Percentiles rank a stretch among this genome's conserved stretches.
These are phyloP conservation scores for Lampropteryx suffumata DNA, from an alignment of 2,888 invertebrate species.

Conservation along the genomic window DNA sequence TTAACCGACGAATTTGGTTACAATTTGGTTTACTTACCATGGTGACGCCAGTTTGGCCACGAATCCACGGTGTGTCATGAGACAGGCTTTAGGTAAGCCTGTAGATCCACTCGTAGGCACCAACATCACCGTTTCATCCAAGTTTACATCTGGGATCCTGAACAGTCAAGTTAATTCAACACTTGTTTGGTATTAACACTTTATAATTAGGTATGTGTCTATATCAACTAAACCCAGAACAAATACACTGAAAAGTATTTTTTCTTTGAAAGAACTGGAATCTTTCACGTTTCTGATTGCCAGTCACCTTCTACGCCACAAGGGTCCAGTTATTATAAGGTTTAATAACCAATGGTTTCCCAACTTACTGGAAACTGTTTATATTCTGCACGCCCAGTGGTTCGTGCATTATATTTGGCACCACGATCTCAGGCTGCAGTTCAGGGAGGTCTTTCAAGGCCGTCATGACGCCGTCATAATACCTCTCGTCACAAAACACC, in stretches of 20 bases:
- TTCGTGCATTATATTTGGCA: neutral
- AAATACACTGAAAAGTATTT: too few relatives aligned
- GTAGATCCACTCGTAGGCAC: slow-evolving; percentile 5
- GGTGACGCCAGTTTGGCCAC: neutral
- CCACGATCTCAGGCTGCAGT: neutral
- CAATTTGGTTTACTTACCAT: neutral
- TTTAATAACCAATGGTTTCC: neutral
- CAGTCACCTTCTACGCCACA: too few relatives aligned
- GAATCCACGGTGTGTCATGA: neutral
- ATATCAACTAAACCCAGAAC: too few relatives aligned
- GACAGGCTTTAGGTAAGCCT: neutral
- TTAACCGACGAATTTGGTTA: too few relatives aligned
- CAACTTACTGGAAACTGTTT: neutral
- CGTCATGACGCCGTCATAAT: too few relatives aligned
- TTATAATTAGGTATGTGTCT: too few relatives aligned
- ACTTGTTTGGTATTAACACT: too few relatives aligned
- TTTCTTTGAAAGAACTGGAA: too few relatives aligned
- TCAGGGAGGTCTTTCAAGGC: neutral
- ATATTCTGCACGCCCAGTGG: neutral
- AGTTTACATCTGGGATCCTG: neutral
- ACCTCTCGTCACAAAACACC: too few relatives aligned
- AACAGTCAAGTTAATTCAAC: neutral
- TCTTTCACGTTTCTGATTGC: too few relatives aligned
- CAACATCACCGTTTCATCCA: slow-evolving; percentile 3
- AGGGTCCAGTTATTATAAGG: too few relatives aligned